These are phyloP conservation scores for Cartodere bifasciata DNA, from an alignment of 2,888 invertebrate species.

Conservation along the genomic window DNA sequence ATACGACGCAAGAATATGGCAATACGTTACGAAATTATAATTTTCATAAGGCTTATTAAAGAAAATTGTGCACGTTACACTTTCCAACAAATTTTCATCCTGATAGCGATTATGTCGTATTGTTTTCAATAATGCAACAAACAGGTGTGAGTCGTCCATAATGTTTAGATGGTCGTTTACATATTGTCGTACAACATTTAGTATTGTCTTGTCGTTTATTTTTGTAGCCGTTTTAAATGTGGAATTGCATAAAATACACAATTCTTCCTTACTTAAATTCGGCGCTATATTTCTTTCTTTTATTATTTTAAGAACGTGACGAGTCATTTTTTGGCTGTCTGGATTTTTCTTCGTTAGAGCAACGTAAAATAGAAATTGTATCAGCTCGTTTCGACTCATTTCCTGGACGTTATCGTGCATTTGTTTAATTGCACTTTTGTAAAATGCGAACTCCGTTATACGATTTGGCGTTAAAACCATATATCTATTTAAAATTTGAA, in stretches of 20 bases:
- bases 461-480: slow-evolving; percentile 25
- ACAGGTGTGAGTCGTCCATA: slow-evolving; percentile 30
- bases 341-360: slow-evolving; percentile 28
- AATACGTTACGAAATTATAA: slow-evolving; percentile 29
- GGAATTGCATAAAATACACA: slow-evolving; percentile 32
- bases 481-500: slow-evolving; percentile 25
- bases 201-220: slow-evolving; percentile 24
- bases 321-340: slow-evolving; percentile 22
- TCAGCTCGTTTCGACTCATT: slow-evolving; percentile 24
- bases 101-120: slow-evolving; percentile 30
- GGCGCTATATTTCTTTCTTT: too few species aligned
- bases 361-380: slow-evolving; percentile 32
- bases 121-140: slow-evolving; percentile 34
- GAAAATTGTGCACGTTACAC: slow-evolving; percentile 30
- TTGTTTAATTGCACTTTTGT: slow-evolving; percentile 22
- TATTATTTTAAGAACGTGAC: slow-evolving; percentile 23
- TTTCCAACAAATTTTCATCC: slow-evolving; percentile 28
- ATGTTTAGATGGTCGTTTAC: slow-evolving; percentile 28
- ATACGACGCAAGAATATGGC: slow-evolving; percentile 34
- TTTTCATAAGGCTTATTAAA: slow-evolving; percentile 27
- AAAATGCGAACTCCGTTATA: slow-evolving; percentile 26
- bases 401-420: slow-evolving; percentile 18
- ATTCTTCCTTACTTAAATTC: slow-evolving; percentile 26
- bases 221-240: slow-evolving; percentile 32
- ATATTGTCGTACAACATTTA: slow-evolving; percentile 24